These are phyloP conservation scores for Pygmarrhopalites habei DNA, from an alignment of 1,140 invertebrate species.

Conservation along the genomic window DNA sequence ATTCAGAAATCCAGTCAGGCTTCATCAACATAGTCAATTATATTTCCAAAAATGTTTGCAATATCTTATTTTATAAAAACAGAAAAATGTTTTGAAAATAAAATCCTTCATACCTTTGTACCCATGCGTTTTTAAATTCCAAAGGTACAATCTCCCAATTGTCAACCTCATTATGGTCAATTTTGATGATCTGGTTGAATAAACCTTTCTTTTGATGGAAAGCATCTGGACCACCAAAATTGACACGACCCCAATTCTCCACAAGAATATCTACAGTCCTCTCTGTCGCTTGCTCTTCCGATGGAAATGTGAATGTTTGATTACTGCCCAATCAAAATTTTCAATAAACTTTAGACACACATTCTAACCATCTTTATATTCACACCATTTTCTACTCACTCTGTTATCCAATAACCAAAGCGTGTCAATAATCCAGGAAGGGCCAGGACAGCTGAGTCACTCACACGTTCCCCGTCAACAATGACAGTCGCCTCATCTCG, in stretches of 20 bases:
- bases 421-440: not conserved
- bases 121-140: constrained; percentile 49
- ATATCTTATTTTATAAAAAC: not conserved
- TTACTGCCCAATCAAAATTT: no score
- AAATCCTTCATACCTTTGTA: constrained; percentile 35
- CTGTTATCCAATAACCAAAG: constrained; percentile 14
- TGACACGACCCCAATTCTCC: constrained; percentile 54
- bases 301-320: constrained; percentile 2
- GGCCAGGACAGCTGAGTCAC: not conserved
- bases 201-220: constrained; percentile 50
- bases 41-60: not conserved
- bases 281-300: constrained; percentile 30
- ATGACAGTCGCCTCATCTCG: constrained; percentile 24
- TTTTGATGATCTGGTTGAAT: constrained; percentile 45
- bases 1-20: not conserved
- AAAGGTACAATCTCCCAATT: constrained; percentile 50
- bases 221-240: constrained; percentile 49
- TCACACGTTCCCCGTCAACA: constrained; percentile 22
- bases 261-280: constrained; percentile 51
- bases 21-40: not conserved
- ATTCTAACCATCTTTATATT: no score
- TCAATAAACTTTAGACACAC: no score
- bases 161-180: constrained; percentile 44
- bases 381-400: not conserved
- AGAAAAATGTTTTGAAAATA: not conserved